Conservation (phyloP, 2,888 invertebrate species). For the Perizoma affinitatum region DNA sequence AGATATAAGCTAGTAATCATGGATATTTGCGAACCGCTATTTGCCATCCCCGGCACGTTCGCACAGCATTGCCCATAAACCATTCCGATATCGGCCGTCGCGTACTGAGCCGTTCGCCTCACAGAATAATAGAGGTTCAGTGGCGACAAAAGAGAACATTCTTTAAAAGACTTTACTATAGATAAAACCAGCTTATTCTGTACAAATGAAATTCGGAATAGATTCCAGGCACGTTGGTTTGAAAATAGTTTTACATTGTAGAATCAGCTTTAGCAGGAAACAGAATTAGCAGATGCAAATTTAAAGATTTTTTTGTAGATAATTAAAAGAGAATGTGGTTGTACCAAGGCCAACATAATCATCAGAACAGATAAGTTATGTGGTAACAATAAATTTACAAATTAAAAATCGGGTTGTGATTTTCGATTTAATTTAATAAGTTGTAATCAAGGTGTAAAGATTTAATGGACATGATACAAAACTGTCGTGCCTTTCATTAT, state of each 20-base stretch:
- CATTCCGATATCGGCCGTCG: conserved; percentile 67
- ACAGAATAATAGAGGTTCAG: conserved; percentile 52
- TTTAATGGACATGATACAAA: conserved; percentile 22
- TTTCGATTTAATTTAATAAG: conserved; percentile 13
- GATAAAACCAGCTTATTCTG: conserved; percentile 13
- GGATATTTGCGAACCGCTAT: conserved; percentile 45
- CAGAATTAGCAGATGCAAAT: conserved; percentile 3
- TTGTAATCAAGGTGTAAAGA: conserved; percentile 14
- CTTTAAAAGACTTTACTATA: conserved; percentile 32
- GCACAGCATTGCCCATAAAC: conserved; percentile 66
- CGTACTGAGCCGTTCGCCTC: conserved; percentile 53
- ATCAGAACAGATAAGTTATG: conserved; percentile 10
- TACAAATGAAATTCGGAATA: conserved; percentile 23
- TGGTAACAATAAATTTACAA: conserved; percentile 13
- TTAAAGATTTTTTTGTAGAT: not conserved
- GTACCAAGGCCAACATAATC: conserved; percentile 19
- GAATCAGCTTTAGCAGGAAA: not conserved
- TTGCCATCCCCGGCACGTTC: conserved; percentile 60
- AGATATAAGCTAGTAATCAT: conserved; percentile 18
- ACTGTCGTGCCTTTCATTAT: conserved; percentile 29
- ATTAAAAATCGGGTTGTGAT: conserved; percentile 16
- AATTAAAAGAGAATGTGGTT: conserved; percentile 12
- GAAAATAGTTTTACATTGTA: not conserved
- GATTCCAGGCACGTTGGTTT: conserved; percentile 5
- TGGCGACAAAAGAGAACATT: conserved; percentile 44